These are phyloP conservation scores for Tuta absoluta DNA, from an alignment of 2,888 invertebrate genomes.

Conservation along the genomic window DNA sequence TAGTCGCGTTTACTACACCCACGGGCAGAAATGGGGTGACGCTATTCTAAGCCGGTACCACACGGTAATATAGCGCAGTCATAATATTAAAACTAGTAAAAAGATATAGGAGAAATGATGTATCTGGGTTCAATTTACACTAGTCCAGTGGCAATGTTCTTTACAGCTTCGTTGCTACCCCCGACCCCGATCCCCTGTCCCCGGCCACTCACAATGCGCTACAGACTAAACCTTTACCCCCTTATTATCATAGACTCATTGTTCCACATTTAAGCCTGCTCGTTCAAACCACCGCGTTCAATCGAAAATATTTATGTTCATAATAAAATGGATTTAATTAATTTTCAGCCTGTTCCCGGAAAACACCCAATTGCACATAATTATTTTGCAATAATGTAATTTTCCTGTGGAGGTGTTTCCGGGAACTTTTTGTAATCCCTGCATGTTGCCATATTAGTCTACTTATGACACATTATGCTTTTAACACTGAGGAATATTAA, in stretches of 20 bases:
- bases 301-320: slow-evolving; percentile 51
- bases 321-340: slow-evolving; percentile 34
- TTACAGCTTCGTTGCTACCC: slow-evolving; percentile 60
- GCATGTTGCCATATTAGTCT: not conserved
- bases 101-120: not conserved
- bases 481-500: not conserved
- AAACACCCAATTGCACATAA: not conserved
- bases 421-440: slow-evolving; percentile 15
- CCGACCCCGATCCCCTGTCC: slow-evolving; percentile 50
- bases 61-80: too few species aligned
- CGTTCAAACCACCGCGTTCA: slow-evolving; percentile 54
- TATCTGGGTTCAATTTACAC: slow-evolving; percentile 13
- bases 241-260: slow-evolving; percentile 75
- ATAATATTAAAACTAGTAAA: too few species aligned
- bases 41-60: too few species aligned
- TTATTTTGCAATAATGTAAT: slow-evolving; percentile 5
- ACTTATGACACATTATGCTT: not conserved
- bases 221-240: slow-evolving; percentile 63
- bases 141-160: slow-evolving; percentile 47
- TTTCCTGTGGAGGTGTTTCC: not conserved
- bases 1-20: too few species aligned
- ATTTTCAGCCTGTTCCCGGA: slow-evolving; percentile 11
- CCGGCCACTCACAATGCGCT: slow-evolving; percentile 45
- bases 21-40: too few species aligned
- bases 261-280: slow-evolving; percentile 72